Evolutionary conservation across 2,113 vertebrate species (phyloP).

Genomic region (Phrynosoma blainvillii): DNA sequence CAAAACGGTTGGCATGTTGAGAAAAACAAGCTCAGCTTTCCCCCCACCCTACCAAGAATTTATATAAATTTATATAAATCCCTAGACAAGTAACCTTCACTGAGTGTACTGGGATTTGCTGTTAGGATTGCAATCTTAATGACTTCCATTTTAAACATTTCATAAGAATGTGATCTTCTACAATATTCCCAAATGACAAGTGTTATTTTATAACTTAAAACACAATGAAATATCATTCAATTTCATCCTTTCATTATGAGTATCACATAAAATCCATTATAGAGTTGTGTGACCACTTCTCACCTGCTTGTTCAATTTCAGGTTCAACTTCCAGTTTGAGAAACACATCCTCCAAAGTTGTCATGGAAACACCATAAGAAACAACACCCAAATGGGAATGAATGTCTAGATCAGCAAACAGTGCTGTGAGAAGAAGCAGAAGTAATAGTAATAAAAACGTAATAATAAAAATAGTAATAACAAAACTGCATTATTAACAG

Average conservation of each 20-base stretch:
- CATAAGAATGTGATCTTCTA: neutral
- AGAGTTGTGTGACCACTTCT: neutral
- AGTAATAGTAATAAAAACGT: neutral
- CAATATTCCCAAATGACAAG: neutral
- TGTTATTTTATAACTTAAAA: neutral
- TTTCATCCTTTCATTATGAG: neutral
- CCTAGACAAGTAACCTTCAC: neutral
- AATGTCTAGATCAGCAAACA: conserved; percentile 91
- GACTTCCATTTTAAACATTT: conserved; percentile 1
- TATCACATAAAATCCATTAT: conserved; percentile 39
- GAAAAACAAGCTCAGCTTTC: neutral
- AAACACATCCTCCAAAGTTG: conserved; percentile 95
- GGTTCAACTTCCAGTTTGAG: conserved; percentile 92
- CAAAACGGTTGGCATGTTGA: neutral
- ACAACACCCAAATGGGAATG: conserved; percentile 85
- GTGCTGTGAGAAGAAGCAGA: conserved; percentile 68
- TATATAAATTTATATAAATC: neutral
- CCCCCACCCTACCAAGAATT: neutral
- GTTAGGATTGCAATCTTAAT: neutral
- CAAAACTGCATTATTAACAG: too few relatives aligned
- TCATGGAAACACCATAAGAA: conserved; percentile 96
- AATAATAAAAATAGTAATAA: too few relatives aligned
- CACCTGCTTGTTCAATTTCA: conserved; percentile 93
- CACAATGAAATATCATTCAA: too few relatives aligned
- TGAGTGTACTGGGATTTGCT: neutral